Base-by-base conservation (phyloP, 2,113 vertebrate genomes). In the Rousettus leschenaultii region DNA sequence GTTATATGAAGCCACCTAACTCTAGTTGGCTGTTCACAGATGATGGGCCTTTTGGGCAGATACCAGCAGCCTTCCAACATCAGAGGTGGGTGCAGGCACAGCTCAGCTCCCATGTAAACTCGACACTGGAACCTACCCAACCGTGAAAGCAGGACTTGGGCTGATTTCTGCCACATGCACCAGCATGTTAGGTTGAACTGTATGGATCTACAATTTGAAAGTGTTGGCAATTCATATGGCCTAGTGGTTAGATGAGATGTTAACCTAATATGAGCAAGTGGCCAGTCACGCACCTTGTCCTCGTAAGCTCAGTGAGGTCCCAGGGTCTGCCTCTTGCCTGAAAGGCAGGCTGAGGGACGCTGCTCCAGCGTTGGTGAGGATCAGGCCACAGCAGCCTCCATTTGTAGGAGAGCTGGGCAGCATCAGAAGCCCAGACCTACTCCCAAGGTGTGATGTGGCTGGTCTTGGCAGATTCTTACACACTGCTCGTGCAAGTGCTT, bases 81-180 rank as follows among this genome's bases (percentile, higher is more conserved):
- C 40, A 61, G 53, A 30, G 13, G 24, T 59, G 24, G 63, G 38
- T 75, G 7, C 40, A n/a, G 53, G 18, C 51, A 24, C 45, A 85
- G 66, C 43, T 48, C 40, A 59, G 51, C n/a, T 24, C 57, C 63
- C 10, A 3, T 53, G 35, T 28, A 65, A 3, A 65, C 28, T 83
- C 3, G 0, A 28, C 45, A 4, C n/a, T 1, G 1, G 53, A 65
- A 40, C n/a, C 74, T 16, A 26, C 3, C 1, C 11, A 26, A 40
- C 65, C 15, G 2, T 26, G n/a, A 63, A 80, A 21, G 35, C 43
- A 7, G 7, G n/a, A 73, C 77, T 80, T 16, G 1, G 68, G 48
- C 59, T 30, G 7, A 21, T 19, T 59, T 89, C 86, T 90, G 73
- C 48, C 70, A 5, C 1, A 0, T 3, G 45, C 45, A 6, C 28